Conservation (phyloP, 2,888 invertebrate genomes). For the Drosophila cognata region DNA sequence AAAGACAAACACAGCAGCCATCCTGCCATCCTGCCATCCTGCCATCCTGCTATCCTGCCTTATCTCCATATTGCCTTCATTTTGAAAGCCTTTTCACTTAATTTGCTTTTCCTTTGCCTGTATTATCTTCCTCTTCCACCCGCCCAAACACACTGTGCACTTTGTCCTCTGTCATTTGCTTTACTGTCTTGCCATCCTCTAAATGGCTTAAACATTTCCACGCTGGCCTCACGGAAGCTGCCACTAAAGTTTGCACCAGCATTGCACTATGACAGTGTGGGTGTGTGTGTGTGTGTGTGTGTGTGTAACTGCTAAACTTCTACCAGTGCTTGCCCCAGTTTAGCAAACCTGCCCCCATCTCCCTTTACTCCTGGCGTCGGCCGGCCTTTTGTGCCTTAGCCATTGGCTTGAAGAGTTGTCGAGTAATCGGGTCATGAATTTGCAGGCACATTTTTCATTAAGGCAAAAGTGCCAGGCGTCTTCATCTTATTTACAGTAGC, state of each 20-base stretch:
- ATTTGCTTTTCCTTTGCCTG: constrained; percentile 53
- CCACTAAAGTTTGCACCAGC: constrained; percentile 45
- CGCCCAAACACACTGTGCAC: neutral
- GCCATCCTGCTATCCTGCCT: constrained; percentile 19
- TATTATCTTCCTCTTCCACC: constrained; percentile 6
- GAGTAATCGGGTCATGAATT: constrained; percentile 74
- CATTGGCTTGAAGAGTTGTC: constrained; percentile 53
- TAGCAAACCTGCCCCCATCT: constrained; percentile 4
- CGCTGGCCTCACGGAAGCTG: constrained; percentile 48
- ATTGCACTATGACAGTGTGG: constrained; percentile 7
- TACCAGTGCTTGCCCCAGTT: constrained; percentile 53
- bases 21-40: constrained; percentile 12
- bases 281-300: constrained; percentile 8
- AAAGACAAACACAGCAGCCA: constrained; percentile 14
- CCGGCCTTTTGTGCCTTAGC: neutral
- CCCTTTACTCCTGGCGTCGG: neutral
- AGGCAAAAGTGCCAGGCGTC: constrained; percentile 39
- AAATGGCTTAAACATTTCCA: constrained; percentile 66
- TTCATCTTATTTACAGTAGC: constrained; percentile 40
- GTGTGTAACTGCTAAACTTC: constrained; percentile 37
- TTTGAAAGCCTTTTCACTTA: constrained; percentile 59
- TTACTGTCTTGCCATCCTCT: constrained; percentile 43
- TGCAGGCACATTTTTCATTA: constrained; percentile 65
- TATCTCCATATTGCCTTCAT: constrained; percentile 31
- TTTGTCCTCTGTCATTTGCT: constrained; percentile 30